Evolutionary conservation across 2,888 invertebrate species (phyloP), one percentile per base, ranked within the genome.

Genomic region (Tolmerus cingulatus): DNA sequence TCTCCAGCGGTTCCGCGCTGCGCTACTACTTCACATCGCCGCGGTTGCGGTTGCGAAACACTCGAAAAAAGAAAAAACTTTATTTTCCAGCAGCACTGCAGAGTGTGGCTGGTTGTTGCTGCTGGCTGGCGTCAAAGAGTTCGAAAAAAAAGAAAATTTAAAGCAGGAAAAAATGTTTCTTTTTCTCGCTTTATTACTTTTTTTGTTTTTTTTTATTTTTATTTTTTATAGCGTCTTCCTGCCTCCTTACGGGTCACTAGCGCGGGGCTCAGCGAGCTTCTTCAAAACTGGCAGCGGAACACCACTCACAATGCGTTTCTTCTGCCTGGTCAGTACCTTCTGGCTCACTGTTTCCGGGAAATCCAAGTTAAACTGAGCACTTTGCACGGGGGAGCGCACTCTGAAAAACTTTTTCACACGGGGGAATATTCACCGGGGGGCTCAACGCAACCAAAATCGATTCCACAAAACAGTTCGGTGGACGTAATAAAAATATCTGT

Each of bases 1-100:
- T 23, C 55, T 37, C 27, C 66, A 66, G 19, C 51, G 51, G 51
- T 78, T 78, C 78, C 19, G 27, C 23, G 66, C 66, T 27, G 66
- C 66, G 66, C 66, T 66, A 66, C 66, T 23, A 19, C 27, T 66
- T 19, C 66, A 66, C 19, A 66, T 66, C 66, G 66, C 27, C 78
- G 78, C n/a, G 43, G 40, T 78, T 78, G 78, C 37, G 43, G 37
- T 78, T 78, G 43, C 46, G 43, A 78, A 76, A 76, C 34, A 76
- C 76, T 23, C 78, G 46, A 78, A 66, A 66, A 19, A 55, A 16
- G 3, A 4, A 46, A 14, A 46, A 46, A 14, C 14, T 43, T 46
- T 46, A 14, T 66, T 66, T 43, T 78, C 40, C 78, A 78, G 46
- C 37, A 77, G 78, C 34, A 43, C 14, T 78, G 40, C 37, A 19